Base-by-base conservation (phyloP, 2,888 invertebrate genomes). In the Exephanes ischioxanthus region DNA sequence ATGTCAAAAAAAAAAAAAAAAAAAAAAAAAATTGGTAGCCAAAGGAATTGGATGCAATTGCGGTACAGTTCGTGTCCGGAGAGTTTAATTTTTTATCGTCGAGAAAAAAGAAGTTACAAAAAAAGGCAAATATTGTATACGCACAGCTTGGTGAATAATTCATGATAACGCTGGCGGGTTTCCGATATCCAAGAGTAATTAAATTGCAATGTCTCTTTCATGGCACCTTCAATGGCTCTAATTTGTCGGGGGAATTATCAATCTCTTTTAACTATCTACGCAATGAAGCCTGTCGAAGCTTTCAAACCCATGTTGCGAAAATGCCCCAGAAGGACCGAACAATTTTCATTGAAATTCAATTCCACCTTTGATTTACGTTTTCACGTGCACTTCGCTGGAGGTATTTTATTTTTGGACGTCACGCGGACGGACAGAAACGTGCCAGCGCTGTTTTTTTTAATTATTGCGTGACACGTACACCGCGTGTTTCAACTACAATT, bases 191-290 rank as follows among this genome's bases (percentile, higher is more conserved):
- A 48, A 2, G 30, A 63, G 33, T 63, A 30, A 63, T 63, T 30
- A 63, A 63, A 63, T 30, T 16, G 63, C 63, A 16, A 63, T 63
- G 26, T 30, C 63, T 63, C 63, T 63, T 58, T 26, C 22, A 22
- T 58, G 58, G 22, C 22, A 11, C 22, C 3, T 58, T 58, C 26
- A 58, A 58, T 58, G 26, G 14, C 58, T 22, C 58, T 58, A 58
- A 58, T 58, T 58, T 26, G 58, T 14, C 22, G 11, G 26, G 58
- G 58, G 58, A 58, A 58, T 26, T 4, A 58, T 58, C 26, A 58
- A 58, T 26, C 58, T 26, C 22, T 11, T 58, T 58, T 58, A 58
- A 58, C 58, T 26, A 58, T 58, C 26, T 14, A 11, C 58, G 58
- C 26, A 58, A 58, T 58, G 26, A 58, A 58, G 9, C 22, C 9